Evolutionary conservation across 2,797 vertebrate genomes (phyloP).

Genomic region (Lacerta bilineata): DNA sequence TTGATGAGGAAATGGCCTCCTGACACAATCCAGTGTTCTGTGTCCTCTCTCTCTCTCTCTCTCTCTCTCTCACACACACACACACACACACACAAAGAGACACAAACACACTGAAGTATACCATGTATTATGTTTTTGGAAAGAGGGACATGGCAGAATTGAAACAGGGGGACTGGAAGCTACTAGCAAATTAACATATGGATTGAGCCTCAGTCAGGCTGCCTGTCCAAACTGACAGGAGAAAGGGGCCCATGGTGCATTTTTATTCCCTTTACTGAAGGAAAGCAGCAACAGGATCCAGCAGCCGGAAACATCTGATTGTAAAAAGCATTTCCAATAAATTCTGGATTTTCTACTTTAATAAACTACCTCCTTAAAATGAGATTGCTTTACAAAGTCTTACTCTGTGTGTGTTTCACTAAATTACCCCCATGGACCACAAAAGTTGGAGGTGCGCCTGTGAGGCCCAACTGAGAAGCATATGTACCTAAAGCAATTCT

Average conservation of each 20-base stretch:
- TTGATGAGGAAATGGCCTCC: not conserved
- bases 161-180: slow-evolving; percentile 27
- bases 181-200: slow-evolving; percentile 32
- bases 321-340: slow-evolving; percentile 72
- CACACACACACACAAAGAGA: not conserved
- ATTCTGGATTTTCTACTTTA: slow-evolving; percentile 64
- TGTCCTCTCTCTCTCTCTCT: not conserved
- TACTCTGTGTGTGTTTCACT: slow-evolving; percentile 44
- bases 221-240: slow-evolving; percentile 29
- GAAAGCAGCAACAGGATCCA: slow-evolving; percentile 66
- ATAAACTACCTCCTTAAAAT: slow-evolving; percentile 47
- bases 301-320: slow-evolving; percentile 78
- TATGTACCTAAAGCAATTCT: not conserved
- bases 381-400: slow-evolving; percentile 17
- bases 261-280: slow-evolving; percentile 54
- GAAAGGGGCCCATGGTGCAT: slow-evolving; percentile 36
- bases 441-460: not conserved
- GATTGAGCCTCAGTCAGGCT: slow-evolving; percentile 8
- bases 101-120: not conserved
- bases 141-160: not conserved
- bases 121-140: not conserved
- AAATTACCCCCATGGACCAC: slow-evolving; percentile 28
- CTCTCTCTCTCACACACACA: not conserved
- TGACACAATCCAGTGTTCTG: not conserved
- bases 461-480: slow-evolving; percentile 19